A percentile compares a stretch with the other conserved stretches of the same genome.
phyloP scores from a whole-genome alignment of 1,140 invertebrate species.

The Mycetomoellerius zeteki region DNA sequence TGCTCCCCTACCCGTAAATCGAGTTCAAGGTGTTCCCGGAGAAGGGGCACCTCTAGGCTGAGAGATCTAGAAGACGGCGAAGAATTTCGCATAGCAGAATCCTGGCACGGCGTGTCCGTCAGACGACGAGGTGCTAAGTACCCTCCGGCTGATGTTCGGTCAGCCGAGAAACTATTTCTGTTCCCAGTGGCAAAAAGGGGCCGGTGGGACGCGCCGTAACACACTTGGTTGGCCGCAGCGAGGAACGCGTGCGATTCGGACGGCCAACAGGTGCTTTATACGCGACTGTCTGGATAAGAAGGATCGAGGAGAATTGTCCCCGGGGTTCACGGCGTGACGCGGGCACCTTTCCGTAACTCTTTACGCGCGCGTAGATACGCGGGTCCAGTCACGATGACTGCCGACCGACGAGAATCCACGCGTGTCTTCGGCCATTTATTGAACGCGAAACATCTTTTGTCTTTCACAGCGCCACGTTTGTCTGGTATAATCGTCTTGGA shows the following conservation, averaged over 20 bases:
- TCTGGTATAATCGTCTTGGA: slow-evolving; percentile 68
- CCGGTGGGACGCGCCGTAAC: slow-evolving; percentile 32
- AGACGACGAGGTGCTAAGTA: slow-evolving; percentile 70
- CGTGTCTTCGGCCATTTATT: slow-evolving; percentile 72
- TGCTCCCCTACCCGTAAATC: not conserved
- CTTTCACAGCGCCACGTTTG: slow-evolving; percentile 60
- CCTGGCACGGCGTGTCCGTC: slow-evolving; percentile 59
- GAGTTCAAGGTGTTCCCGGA: slow-evolving; percentile 13
- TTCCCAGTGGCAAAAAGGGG: slow-evolving; percentile 73
- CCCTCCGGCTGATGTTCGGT: slow-evolving; percentile 68
- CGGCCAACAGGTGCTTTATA: slow-evolving; percentile 79
- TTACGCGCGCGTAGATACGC: slow-evolving; percentile 61
- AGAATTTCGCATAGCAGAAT: slow-evolving; percentile 70
- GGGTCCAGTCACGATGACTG: slow-evolving; percentile 54
- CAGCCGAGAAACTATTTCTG: slow-evolving; percentile 79
- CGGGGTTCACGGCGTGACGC: slow-evolving; percentile 63
- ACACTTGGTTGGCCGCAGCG: slow-evolving; percentile 59
- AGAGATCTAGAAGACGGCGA: slow-evolving; percentile 26
- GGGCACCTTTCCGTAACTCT: slow-evolving; percentile 64
- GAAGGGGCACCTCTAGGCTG: slow-evolving; percentile 1
- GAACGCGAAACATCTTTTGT: slow-evolving; percentile 71
- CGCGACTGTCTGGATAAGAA: slow-evolving; percentile 74
- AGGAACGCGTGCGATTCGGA: slow-evolving; percentile 74
- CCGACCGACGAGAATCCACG: slow-evolving; percentile 68
- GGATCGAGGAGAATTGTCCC: slow-evolving; percentile 74